Evolutionary conservation across 2,113 vertebrate genomes (phyloP), one percentile per base, ranked within the genome.

Genomic region (Anguilla japonica): DNA sequence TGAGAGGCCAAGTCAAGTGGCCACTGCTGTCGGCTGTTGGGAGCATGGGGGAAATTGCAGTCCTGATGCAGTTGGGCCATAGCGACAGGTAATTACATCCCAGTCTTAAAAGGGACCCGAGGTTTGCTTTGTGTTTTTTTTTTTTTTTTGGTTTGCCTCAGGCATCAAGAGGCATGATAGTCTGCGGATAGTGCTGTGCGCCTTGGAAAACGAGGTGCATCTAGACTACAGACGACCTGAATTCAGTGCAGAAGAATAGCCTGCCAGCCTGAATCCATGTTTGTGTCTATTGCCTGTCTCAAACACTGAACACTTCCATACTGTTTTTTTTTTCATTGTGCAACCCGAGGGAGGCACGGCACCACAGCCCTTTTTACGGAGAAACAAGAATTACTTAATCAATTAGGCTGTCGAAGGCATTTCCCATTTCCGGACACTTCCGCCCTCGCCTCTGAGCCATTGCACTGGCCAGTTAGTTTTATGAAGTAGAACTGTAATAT

Each of bases 51-150:
- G 87, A 86, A 88, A 88, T 83, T 88, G 84, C 80, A 39, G 87
- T 84, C 81, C 46, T 83, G 84, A 57, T 83, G 63, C 84, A 79
- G 84, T 71, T 43, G 29, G 81, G 84, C 60, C 46, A 13, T 53
- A 16, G 81, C 67, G 81, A 88, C 87, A 88, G 83, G 84, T 86
- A 88, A 88, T 88, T 85, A 88, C 84, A 85, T 67, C 87, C 81
- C 84, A 63, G 34, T 40, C 81, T 85, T 85, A 56, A 60, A 56
- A 78, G 84, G 39, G 50, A 56, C 67, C 81, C n/a, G 22, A 29
- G 63, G 83, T 16, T 83, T 53, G 84, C 63, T 39, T 78, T 40
- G 78, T 40, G 20, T 41, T 50, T 81, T 53, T 4, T 53, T 83
- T 71, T 39, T 20, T 57, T 41, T 39, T 40, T 75, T 22, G 26